A percentile compares a stretch with the other conserved stretches of the same genome.
These are phyloP conservation scores for Amiota minor DNA, from an alignment of 2,888 invertebrate genomes.

Conservation along the genomic window DNA sequence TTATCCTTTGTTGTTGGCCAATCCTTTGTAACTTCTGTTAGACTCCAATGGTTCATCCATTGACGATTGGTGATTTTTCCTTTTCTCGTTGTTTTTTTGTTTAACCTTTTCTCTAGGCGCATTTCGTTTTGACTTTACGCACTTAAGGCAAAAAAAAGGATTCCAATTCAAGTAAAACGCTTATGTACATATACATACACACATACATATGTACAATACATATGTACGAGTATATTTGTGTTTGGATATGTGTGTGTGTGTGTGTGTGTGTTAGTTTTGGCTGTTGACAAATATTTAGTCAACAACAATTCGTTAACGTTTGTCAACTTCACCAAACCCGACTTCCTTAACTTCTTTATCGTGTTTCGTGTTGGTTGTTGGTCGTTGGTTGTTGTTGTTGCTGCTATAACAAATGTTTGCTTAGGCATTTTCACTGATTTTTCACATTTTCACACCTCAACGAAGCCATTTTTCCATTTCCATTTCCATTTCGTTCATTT, in stretches of 20 bases:
- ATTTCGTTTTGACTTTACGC: neutral
- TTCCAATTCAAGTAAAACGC: neutral
- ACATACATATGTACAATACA: neutral
- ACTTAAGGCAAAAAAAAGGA: neutral
- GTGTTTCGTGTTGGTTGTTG: too few relatives aligned
- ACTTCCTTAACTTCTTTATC: neutral
- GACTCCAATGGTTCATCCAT: too few relatives aligned
- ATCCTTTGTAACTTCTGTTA: too few relatives aligned
- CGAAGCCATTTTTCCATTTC: neutral
- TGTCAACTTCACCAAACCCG: neutral
- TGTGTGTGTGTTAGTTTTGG: constrained; percentile 1
- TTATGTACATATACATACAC: neutral
- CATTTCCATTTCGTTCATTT: neutral
- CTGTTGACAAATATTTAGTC: constrained; percentile 25
- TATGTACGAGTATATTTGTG: neutral
- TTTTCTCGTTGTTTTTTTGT: neutral
- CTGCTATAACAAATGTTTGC: neutral
- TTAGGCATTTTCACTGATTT: constrained; percentile 8
- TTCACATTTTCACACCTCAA: neutral
- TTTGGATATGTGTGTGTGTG: neutral
- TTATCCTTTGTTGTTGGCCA: too few relatives aligned
- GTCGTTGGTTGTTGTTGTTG: too few relatives aligned
- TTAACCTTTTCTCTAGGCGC: neutral
- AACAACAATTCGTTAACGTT: constrained; percentile 30
- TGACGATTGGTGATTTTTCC: too few relatives aligned